Conservation (phyloP, 2,113 vertebrate species). For the Cichladusa arquata region DNA sequence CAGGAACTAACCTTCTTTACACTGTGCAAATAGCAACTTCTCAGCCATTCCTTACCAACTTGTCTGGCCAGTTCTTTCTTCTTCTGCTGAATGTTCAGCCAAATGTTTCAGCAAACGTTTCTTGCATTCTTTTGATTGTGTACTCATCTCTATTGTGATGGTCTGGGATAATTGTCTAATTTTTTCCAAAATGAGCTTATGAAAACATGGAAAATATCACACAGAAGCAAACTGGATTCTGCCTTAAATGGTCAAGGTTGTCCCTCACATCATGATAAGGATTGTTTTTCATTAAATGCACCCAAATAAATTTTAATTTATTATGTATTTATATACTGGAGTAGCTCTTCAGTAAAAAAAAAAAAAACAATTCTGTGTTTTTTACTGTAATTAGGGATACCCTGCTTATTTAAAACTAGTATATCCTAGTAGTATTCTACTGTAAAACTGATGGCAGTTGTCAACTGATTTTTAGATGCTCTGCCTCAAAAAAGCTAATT, state of each 20-base stretch:
- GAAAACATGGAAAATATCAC: background rate
- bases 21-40: background rate
- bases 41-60: rapidly evolving
- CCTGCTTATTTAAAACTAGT: background rate
- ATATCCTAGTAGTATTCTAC: background rate
- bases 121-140: background rate
- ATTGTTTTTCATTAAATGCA: background rate
- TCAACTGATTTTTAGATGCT: background rate
- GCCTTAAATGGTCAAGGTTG: background rate
- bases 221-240: background rate
- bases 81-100: background rate
- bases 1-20: background rate
- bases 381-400: background rate
- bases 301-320: background rate
- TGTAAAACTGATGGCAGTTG: background rate
- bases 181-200: background rate
- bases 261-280: background rate
- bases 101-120: background rate
- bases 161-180: background rate
- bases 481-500: background rate
- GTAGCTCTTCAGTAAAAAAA: background rate
- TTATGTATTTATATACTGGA: background rate
- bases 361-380: background rate
- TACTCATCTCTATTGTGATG: rapidly evolving
- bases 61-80: background rate